Conservation (phyloP, 2,113 vertebrate genomes). For the Pollimyrus isidori region DNA sequence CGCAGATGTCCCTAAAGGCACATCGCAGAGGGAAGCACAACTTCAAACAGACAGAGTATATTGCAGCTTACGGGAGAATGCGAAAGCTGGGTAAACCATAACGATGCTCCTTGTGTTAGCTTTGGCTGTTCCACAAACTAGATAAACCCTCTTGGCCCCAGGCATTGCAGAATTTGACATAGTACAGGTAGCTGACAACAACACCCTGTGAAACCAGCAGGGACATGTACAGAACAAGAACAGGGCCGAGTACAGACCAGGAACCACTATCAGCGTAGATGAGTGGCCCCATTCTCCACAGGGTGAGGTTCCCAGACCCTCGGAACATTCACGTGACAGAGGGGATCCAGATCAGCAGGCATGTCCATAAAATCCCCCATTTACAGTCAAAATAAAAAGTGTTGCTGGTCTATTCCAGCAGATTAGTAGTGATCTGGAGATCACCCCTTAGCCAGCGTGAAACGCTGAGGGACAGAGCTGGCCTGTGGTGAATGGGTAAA, state of each 20-base stretch:
- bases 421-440: background rate
- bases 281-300: background rate
- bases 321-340: background rate
- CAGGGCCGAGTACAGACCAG: background rate
- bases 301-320: background rate
- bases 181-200: background rate
- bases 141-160: background rate
- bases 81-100: background rate
- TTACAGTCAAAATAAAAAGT: background rate
- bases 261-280: background rate
- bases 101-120: background rate
- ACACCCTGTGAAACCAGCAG: background rate
- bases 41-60: background rate
- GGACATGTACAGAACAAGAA: background rate
- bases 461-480: no score
- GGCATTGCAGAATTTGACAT: background rate
- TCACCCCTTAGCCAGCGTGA: background rate
- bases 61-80: background rate
- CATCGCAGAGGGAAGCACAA: background rate
- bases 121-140: background rate
- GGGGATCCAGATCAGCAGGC: background rate
- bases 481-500: background rate
- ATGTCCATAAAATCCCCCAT: background rate
- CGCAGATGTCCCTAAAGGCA: background rate
- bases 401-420: background rate